Conservation (phyloP, 1,140 invertebrate species). For the Aethina tumida region DNA sequence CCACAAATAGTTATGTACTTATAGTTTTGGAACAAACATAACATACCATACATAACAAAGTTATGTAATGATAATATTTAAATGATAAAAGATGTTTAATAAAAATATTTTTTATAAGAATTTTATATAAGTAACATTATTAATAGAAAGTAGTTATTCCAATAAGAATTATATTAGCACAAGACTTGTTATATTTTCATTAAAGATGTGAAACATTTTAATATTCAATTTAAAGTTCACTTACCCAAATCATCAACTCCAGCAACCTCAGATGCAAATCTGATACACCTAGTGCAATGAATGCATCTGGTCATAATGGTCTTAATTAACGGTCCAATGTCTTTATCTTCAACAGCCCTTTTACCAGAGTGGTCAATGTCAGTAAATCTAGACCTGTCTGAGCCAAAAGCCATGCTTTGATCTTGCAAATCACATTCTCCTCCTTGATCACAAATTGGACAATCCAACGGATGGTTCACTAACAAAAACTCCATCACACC, state of each 20-base stretch:
- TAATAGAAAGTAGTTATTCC: no score
- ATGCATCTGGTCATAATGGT: constrained; percentile 99
- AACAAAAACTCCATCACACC: constrained; percentile 99
- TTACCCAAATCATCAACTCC: constrained; percentile 88
- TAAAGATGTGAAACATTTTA: no score
- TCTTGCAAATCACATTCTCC: constrained; percentile 99
- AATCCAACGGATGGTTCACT: constrained; percentile 97
- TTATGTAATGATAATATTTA: no score
- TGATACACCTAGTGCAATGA: constrained; percentile 96
- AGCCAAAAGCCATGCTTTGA: constrained; percentile 99
- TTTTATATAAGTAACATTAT: no score
- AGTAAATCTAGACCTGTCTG: constrained; percentile 86
- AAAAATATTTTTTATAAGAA: no score
- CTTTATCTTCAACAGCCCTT: constrained; percentile 97
- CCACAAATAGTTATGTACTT: no score
- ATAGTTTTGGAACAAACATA: no score
- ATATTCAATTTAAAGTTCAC: no score
- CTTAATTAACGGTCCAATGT: constrained; percentile 96
- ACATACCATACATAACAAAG: no score
- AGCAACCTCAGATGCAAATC: constrained; percentile 94
- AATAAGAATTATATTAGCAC: no score
- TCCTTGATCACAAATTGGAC: constrained; percentile 99
- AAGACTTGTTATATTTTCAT: no score
- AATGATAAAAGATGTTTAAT: no score
- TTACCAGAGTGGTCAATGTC: constrained; percentile 93